Evolutionary conservation across 2,797 vertebrate species (phyloP), one percentile per base, ranked within the genome.

Genomic region (Esox lucius): DNA sequence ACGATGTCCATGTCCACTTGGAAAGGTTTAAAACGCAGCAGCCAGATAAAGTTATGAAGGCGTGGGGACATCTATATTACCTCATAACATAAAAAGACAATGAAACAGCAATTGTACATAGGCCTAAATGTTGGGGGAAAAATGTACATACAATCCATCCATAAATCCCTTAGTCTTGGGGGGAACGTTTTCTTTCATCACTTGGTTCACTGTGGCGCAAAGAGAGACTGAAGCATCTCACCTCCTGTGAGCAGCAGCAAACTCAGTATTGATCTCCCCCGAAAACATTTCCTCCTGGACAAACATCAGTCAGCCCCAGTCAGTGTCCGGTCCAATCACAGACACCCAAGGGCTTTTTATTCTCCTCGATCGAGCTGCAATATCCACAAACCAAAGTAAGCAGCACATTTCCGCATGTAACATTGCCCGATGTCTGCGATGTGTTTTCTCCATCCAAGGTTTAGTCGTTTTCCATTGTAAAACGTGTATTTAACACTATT

Each of bases 221-320:
- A 49, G 74, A 75, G 39, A 80, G 72, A 78, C 80, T 84, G 83
- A 39, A 5, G 61, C 81, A 76, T 81, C 77, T 70, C 53, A 78
- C 74, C 72, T 28, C 31, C 35, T 62, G 71, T 72, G 73, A 81
- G 74, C 73, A 74, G 81, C 76, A 79, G 73, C 70, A 85, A 78
- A 85, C 87, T 90, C 81, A 46, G 69, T 81, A 86, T 85, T 78
- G 87, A 90, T 91, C 82, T 81, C 72, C 75, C 84, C 61, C 77
- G 59, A 80, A 33, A 87, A 89, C 83, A 85, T 85, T 82, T 86
- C 85, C 85, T 81, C 71, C 39, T n/a, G 61, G 75, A 83, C 85
- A 84, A 80, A 82, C 83, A 87, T 81, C 87, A 76, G 75, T 92
- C 91, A 93, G 70, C 91, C 91, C 90, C 91, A 90, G 91, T 94